Evolutionary conservation across 1,140 invertebrate species (phyloP).

Genomic region (Dendroctonus ponderosae): DNA sequence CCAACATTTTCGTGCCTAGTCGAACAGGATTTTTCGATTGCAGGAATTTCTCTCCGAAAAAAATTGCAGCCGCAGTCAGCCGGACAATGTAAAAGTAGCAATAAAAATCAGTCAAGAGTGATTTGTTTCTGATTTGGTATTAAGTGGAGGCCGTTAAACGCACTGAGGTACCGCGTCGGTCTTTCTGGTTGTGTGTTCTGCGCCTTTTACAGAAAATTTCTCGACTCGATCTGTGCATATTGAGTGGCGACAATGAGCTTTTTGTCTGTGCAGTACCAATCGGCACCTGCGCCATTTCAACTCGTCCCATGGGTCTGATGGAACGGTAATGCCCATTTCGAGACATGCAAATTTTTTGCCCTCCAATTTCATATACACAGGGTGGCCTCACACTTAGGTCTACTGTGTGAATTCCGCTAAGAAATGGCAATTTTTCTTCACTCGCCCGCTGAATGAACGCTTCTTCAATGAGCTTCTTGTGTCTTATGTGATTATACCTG

Average conservation of each 20-base stretch:
- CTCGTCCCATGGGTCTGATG: constrained; percentile 39
- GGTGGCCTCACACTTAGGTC: background rate
- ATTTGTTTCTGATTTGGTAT: constrained; percentile 32
- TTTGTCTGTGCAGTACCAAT: constrained; percentile 14
- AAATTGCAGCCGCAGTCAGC: background rate
- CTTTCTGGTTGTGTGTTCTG: constrained; percentile 22
- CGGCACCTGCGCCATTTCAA: constrained; percentile 15
- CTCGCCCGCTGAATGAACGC: no score
- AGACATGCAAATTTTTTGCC: constrained; percentile 38
- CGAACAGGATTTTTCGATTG: background rate
- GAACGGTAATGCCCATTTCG: constrained; percentile 38
- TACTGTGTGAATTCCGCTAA: background rate
- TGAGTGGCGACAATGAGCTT: constrained; percentile 7
- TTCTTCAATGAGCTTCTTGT: no score
- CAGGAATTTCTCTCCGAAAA: background rate
- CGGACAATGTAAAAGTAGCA: constrained; percentile 5
- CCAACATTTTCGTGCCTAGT: background rate
- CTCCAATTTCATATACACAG: background rate
- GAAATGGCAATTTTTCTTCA: no score
- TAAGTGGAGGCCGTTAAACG: constrained; percentile 7
- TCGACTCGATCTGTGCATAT: constrained; percentile 12
- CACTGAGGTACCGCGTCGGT: constrained; percentile 7
- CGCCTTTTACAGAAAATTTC: constrained; percentile 30
- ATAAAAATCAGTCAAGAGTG: constrained; percentile 32
- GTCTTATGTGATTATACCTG: no score